Percentiles rank a stretch among this genome's conserved stretches.
Conservation (phyloP, 2,888 invertebrate genomes). For the Cenopis cana region DNA sequence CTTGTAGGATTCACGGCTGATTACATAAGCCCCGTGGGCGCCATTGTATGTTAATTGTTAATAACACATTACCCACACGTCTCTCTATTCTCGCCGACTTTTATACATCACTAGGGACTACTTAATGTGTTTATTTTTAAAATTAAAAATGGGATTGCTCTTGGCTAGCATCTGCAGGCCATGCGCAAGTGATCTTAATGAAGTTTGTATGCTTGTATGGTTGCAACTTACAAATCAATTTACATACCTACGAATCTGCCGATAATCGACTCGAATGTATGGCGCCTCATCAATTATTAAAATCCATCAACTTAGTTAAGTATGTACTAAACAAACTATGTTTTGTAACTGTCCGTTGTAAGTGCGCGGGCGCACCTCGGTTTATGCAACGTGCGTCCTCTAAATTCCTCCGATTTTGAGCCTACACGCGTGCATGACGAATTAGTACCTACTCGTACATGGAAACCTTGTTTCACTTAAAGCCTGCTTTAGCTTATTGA, state of each 20-base stretch:
- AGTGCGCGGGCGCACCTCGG: constrained; percentile 35
- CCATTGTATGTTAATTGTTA: constrained; percentile 47
- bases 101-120: constrained; percentile 33
- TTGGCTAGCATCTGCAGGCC: no score
- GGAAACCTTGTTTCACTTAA: constrained; percentile 34
- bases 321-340: not conserved
- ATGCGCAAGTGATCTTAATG: no score
- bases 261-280: no score
- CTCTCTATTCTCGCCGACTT: constrained; percentile 26
- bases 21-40: constrained; percentile 44
- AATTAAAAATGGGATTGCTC: no score
- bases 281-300: not conserved
- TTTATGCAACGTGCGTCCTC: constrained; percentile 53
- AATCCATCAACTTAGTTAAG: not conserved
- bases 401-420: constrained; percentile 50
- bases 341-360: constrained; percentile 14
- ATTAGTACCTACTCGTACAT: constrained; percentile 40
- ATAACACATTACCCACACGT: constrained; percentile 44
- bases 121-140: no score
- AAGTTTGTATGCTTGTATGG: no score
- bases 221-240: no score
- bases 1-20: constrained; percentile 23
- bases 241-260: no score
- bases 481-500: not conserved
- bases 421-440: constrained; percentile 40